Evolutionary conservation across 53 echinoderm and acorn worm species (phyloP), one percentile per base, ranked within the genome.

Genomic region (Holothuria scabra): DNA sequence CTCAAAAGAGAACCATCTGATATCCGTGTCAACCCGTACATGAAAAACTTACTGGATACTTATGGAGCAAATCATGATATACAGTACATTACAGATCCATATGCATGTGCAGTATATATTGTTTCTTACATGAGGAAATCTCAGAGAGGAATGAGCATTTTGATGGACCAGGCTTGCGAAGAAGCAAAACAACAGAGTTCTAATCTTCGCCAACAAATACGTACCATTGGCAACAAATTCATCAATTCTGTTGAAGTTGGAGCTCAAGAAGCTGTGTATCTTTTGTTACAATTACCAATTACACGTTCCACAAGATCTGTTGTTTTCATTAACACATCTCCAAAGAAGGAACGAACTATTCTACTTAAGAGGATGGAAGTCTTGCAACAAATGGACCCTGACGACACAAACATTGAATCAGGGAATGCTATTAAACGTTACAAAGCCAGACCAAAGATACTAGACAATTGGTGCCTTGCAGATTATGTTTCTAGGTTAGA

Each of bases 41-140:
- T 86, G 80, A 80, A 66, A 19, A 86, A 86, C 26, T 6, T 80
- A 2, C 35, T 86, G 20, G 23, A 25, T 0, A 57, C 67, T 3
- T 86, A 86, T 66, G 48, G 30, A 18, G 86, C 80, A 52, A 86
- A 86, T 23, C 79, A 80, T 86, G 86, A 85, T 48, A 86, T 86
- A 14, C 86, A 86, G 26, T 86, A 52, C 57, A 28, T 80, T 5
- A 33, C 41, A 18, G 86, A 86, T 66, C 86, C 80, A 49, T 86
- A 66, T 80, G 79, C 86, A 21, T 86, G 86, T 80, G 86, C 86
- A 57, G 80, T 86, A 2, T 86, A 86, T 48, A 86, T 86, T 66
- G 86, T 79, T 2, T 80, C 86, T 14, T 86, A 86, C 26, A 86
- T 86, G 86, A 86, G 86, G 24, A 86, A 86, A 20, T 86, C 86